A percentile compares a stretch with the other conserved stretches of the same genome.
phyloP scores from a whole-genome alignment of 2,888 invertebrate genomes.

The Buathra laborator region DNA sequence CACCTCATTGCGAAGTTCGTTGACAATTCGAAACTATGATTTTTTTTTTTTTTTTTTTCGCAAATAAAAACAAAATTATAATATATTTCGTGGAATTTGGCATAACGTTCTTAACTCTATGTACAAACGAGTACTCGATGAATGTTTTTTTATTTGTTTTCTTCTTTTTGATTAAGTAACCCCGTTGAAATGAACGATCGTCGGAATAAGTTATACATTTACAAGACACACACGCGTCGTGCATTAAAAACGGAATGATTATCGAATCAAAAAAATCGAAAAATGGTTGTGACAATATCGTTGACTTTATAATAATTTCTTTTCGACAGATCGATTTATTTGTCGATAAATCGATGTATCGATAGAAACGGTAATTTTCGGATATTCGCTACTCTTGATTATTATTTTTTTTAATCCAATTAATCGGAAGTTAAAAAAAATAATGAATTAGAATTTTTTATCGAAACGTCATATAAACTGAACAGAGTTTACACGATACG shows the following conservation, averaged over 20 bases:
- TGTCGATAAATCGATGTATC: slow-evolving; percentile 45
- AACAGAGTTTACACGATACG: background rate
- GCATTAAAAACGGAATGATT: slow-evolving; percentile 70
- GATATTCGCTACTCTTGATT: no score
- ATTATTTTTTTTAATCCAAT: background rate
- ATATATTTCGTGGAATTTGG: slow-evolving; percentile 60
- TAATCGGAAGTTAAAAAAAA: background rate
- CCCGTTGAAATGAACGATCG: slow-evolving; percentile 49
- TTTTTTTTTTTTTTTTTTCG: background rate
- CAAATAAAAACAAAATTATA: slow-evolving; percentile 42
- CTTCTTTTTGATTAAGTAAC: slow-evolving; percentile 58
- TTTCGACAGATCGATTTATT: slow-evolving; percentile 22
- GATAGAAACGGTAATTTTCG: background rate
- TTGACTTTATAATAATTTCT: background rate
- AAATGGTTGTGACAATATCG: background rate
- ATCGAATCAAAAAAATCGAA: slow-evolving; percentile 74
- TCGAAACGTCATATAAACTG: background rate
- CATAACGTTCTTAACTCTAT: slow-evolving; percentile 63
- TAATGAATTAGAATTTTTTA: background rate
- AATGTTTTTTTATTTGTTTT: slow-evolving; percentile 38
- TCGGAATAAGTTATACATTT: slow-evolving; percentile 63
- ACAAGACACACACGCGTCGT: slow-evolving; percentile 62
- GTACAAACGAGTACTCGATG: slow-evolving; percentile 61
- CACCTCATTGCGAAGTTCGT: slow-evolving; percentile 43
- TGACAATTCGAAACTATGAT: slow-evolving; percentile 33